Conservation (phyloP, 2,113 vertebrate species). For the Rissa tridactyla region DNA sequence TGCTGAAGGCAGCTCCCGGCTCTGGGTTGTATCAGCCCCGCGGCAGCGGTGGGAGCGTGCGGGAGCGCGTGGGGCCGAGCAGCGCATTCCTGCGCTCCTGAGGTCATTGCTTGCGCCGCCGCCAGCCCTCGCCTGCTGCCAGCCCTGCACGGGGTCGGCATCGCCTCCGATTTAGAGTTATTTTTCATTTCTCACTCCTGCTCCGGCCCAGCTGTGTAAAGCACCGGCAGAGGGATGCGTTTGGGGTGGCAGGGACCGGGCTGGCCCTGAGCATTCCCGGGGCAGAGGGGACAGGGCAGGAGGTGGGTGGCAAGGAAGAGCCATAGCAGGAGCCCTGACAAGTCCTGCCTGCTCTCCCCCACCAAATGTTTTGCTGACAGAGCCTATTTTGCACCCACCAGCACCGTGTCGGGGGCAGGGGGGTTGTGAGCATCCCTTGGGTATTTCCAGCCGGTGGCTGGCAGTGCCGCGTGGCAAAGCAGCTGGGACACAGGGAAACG, state of each 20-base stretch:
- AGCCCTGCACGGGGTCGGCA: not conserved
- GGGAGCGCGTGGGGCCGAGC: not conserved
- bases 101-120: not conserved
- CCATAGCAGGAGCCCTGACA: not conserved
- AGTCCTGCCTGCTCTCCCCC: not conserved
- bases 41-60: constrained; percentile 15
- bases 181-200: not conserved
- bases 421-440: not conserved
- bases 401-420: accelerated
- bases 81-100: constrained; percentile 44
- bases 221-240: not conserved
- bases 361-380: not conserved
- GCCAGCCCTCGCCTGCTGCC: constrained; percentile 23
- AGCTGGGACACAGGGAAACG: accelerated
- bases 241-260: not conserved
- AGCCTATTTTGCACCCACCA: not conserved
- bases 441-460: not conserved
- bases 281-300: not conserved
- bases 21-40: constrained; percentile 1
- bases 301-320: not conserved
- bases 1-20: constrained; percentile 2
- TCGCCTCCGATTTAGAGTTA: not conserved
- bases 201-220: not conserved
- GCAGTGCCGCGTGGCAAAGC: accelerated
- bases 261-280: not conserved